These are phyloP conservation scores for Protobothrops flavoviridis DNA, from an alignment of 2,113 vertebrate species.

Conservation along the genomic window DNA sequence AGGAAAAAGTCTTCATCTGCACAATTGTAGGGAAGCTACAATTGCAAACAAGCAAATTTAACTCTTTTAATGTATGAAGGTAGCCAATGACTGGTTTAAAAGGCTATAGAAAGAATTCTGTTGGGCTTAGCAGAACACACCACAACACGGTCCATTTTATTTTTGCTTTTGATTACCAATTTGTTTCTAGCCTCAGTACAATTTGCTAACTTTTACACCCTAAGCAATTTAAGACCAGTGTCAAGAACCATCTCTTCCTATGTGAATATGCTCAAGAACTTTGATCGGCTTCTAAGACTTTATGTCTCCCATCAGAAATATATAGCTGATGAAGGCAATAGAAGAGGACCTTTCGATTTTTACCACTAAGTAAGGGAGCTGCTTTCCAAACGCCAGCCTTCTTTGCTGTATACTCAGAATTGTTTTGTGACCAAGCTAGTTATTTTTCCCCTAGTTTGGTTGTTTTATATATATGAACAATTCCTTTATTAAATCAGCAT, in stretches of 20 bases:
- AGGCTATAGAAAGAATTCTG: not conserved
- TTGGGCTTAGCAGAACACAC: not conserved
- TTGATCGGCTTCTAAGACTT: not conserved
- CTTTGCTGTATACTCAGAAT: not conserved
- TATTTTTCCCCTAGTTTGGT: not conserved
- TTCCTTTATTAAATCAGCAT: not conserved
- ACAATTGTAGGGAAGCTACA: not conserved
- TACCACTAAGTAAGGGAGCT: not conserved
- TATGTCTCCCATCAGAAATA: not conserved
- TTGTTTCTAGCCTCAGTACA: no score
- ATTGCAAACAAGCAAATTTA: not conserved
- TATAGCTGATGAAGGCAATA: not conserved
- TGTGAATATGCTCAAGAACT: not conserved
- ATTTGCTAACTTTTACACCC: not conserved
- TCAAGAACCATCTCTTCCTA: not conserved
- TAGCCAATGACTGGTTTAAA: not conserved
- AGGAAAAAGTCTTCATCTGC: not conserved
- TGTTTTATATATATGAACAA: not conserved
- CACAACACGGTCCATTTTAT: no score
- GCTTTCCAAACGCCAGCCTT: not conserved
- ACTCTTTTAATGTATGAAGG: not conserved
- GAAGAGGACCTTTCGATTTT: not conserved
- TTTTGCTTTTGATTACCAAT: no score
- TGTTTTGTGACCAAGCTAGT: not conserved
- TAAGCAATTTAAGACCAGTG: not conserved